Conservation (phyloP, 1,140 invertebrate species). For the Cydia strobilella region DNA sequence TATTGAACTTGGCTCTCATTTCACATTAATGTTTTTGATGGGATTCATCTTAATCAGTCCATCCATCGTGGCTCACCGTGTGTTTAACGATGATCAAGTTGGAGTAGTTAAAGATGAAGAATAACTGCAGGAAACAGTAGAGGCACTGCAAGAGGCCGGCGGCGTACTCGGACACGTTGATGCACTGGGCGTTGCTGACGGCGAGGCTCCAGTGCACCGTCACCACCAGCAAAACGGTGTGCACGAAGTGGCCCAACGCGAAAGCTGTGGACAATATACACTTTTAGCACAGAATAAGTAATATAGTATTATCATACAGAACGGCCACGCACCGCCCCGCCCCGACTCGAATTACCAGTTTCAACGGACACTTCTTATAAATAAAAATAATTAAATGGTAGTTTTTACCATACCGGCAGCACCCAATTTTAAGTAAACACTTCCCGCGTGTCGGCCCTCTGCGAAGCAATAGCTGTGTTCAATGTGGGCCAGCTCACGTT, state of each 20-base stretch:
- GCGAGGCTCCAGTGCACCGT: conserved; percentile 81
- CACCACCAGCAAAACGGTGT: conserved; percentile 81
- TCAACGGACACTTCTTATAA: background rate
- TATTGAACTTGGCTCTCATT: too few species aligned
- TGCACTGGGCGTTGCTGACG: conserved; percentile 44
- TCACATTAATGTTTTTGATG: too few species aligned
- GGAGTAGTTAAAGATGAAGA: conserved; percentile 86
- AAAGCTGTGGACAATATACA: conserved; percentile 74
- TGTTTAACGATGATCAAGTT: conserved; percentile 78
- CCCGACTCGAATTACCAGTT: too few species aligned
- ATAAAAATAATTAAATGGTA: background rate
- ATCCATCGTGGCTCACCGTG: background rate
- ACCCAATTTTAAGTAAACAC: conserved; percentile 85
- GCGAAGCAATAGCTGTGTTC: conserved; percentile 78
- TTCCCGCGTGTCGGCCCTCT: conserved; percentile 82
- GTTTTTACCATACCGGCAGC: conserved; percentile 79
- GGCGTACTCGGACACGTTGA: conserved; percentile 42
- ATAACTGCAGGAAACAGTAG: conserved; percentile 84
- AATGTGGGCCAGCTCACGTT: background rate
- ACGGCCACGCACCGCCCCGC: too few species aligned
- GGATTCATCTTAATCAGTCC: background rate
- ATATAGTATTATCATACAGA: too few species aligned
- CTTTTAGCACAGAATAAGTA: too few species aligned
- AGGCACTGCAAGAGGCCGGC: conserved; percentile 82
- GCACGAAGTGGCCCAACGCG: conserved; percentile 84